phyloP scores from a whole-genome alignment of 2,113 vertebrate species.

The Cryptomyrus ogoouensis region DNA sequence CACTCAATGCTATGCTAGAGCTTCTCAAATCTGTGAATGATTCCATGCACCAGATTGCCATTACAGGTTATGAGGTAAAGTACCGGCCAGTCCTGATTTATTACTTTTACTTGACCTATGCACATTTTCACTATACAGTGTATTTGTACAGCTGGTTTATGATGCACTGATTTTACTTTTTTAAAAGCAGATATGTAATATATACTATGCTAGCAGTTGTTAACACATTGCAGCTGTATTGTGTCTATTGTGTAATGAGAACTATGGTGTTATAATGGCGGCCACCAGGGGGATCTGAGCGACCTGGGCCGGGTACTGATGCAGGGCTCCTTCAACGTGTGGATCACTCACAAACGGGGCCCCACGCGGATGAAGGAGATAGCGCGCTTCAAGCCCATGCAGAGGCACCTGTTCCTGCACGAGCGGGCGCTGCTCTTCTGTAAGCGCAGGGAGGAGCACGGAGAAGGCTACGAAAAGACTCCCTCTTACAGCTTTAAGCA shows the following conservation, averaged over 20 bases:
- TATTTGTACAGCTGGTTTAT: background rate
- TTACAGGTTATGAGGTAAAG: constrained; percentile 87
- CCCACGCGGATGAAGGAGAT: constrained; percentile 92
- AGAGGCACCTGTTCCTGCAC: constrained; percentile 89
- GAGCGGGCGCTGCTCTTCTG: constrained; percentile 90
- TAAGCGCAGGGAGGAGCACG: constrained; percentile 78
- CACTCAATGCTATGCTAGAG: constrained; percentile 83
- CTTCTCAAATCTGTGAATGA: constrained; percentile 95
- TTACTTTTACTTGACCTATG: background rate
- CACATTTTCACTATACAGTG: background rate
- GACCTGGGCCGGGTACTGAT: constrained; percentile 82
- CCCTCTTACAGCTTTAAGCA: constrained; percentile 94
- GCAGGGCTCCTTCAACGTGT: constrained; percentile 91
- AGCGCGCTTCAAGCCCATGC: constrained; percentile 95
- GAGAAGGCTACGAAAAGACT: constrained; percentile 71
- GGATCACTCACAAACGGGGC: constrained; percentile 84
- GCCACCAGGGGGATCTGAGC: constrained; percentile 77
- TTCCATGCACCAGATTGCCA: constrained; percentile 96
- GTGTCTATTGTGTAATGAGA: background rate
- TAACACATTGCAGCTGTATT: background rate
- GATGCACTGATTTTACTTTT: background rate
- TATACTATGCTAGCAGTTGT: background rate
- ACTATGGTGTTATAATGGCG: background rate
- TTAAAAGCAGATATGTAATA: background rate
- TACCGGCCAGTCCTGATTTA: background rate